Conservation (phyloP, 2,888 invertebrate species). For the Cheilosia soror region DNA sequence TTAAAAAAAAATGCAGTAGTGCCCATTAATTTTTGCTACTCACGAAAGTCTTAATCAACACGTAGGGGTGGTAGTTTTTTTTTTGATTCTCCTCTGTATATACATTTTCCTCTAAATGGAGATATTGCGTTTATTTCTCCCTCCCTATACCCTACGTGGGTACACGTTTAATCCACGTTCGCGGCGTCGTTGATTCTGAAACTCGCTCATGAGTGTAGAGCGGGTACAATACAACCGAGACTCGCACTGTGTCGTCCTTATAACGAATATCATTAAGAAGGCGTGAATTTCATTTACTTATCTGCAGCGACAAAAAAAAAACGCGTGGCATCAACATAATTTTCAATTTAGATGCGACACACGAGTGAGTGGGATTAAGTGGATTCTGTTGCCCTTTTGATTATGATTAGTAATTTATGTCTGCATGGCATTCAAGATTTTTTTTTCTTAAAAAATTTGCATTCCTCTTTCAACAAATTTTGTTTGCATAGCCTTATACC, state of each 20-base stretch:
- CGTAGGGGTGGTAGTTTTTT: conserved; percentile 39
- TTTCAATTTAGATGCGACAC: conserved; percentile 70
- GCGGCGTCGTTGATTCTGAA: background rate
- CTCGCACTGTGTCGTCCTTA: conserved; percentile 34
- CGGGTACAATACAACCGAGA: background rate
- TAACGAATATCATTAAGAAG: conserved; percentile 53
- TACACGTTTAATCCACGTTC: conserved; percentile 40
- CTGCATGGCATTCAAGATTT: background rate
- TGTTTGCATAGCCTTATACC: background rate
- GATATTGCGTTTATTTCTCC: conserved; percentile 60
- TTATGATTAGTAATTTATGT: conserved; percentile 32
- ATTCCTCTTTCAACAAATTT: background rate
- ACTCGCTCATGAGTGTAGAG: background rate
- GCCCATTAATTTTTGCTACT: conserved; percentile 64
- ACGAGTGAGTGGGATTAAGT: conserved; percentile 47
- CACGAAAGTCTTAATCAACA: conserved; percentile 73
- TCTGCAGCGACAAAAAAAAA: conserved; percentile 18
- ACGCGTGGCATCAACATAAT: conserved; percentile 59
- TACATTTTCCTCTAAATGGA: conserved; percentile 33
- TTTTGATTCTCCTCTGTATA: background rate
- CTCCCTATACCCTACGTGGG: conserved; percentile 4
- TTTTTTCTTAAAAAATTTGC: background rate
- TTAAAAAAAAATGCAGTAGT: conserved; percentile 32
- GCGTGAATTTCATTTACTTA: conserved; percentile 67
- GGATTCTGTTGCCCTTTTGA: conserved; percentile 7